These are phyloP conservation scores for Eristalinus sepulchralis DNA, from an alignment of 2,888 invertebrate genomes.

Conservation along the genomic window DNA sequence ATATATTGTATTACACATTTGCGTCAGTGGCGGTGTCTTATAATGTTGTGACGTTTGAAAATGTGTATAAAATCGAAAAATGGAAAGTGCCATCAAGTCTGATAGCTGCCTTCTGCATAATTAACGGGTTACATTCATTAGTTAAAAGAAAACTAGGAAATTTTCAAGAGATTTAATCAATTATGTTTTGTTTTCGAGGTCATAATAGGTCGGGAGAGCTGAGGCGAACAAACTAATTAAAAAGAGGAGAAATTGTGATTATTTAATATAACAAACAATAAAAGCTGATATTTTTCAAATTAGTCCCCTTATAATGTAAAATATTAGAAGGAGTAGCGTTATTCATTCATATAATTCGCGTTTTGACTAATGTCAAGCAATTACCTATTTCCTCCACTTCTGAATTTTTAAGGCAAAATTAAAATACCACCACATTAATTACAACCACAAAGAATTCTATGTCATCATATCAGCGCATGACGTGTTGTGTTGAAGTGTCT, in stretches of 20 bases:
- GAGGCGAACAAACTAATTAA: not conserved
- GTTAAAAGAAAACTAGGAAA: slow-evolving; percentile 14
- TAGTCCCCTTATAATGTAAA: not conserved
- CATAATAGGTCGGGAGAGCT: not conserved
- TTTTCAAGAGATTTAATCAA: slow-evolving; percentile 21
- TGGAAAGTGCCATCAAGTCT: slow-evolving; percentile 44
- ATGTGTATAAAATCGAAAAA: slow-evolving; percentile 39
- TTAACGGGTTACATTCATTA: slow-evolving; percentile 35
- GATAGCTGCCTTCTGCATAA: not conserved
- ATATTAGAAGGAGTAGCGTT: not conserved
- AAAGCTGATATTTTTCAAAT: not conserved
- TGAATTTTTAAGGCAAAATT: slow-evolving; percentile 5
- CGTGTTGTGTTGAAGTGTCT: slow-evolving; percentile 33
- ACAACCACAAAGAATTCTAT: slow-evolving; percentile 21
- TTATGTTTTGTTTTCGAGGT: slow-evolving; percentile 33
- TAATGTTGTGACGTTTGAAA: slow-evolving; percentile 56
- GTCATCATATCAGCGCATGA: slow-evolving; percentile 34
- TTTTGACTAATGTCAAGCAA: not conserved
- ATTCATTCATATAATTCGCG: not conserved
- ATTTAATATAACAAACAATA: not conserved
- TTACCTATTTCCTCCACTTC: not conserved
- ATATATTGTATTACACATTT: slow-evolving; percentile 41
- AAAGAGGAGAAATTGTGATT: not conserved
- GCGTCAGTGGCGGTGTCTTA: slow-evolving; percentile 31
- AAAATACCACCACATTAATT: slow-evolving; percentile 21